These are phyloP conservation scores for Drosophila ananassae DNA, from an alignment of 1,140 invertebrate species.

Conservation along the genomic window DNA sequence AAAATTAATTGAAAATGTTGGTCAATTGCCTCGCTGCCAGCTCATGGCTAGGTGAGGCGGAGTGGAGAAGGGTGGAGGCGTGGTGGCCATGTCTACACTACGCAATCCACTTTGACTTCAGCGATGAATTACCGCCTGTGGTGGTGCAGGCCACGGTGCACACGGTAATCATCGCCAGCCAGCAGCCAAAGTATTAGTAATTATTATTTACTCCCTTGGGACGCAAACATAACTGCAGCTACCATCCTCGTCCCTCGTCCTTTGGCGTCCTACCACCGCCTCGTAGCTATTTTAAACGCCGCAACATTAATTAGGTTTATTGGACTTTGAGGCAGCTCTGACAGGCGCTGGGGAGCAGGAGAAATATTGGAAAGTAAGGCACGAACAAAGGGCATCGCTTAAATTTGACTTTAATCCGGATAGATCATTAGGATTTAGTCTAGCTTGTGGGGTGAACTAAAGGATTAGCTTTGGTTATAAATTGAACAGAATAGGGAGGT, in stretches of 20 bases:
- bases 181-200: constrained; percentile 45
- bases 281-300: constrained; percentile 4
- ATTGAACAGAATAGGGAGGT: neutral
- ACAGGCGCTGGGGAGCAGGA: neutral
- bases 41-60: neutral
- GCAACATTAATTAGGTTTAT: constrained; percentile 71
- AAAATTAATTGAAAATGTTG: constrained; percentile 84
- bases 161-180: constrained; percentile 42
- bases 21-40: constrained; percentile 73
- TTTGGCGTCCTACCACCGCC: neutral
- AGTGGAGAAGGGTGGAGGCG: neutral
- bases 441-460: no score
- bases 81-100: constrained; percentile 1
- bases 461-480: neutral
- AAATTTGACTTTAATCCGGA: constrained; percentile 14
- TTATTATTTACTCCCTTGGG: constrained; percentile 39
- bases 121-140: constrained; percentile 16
- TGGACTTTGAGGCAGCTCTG: constrained; percentile 43
- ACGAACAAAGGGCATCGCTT: neutral
- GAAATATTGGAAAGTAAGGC: constrained; percentile 16
- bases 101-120: constrained; percentile 38
- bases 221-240: constrained; percentile 43
- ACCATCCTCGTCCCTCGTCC: constrained; percentile 12
- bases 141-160: constrained; percentile 10
- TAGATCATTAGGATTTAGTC: neutral